Base-by-base conservation (phyloP, 2,113 vertebrate genomes). In the Gallinago media region DNA sequence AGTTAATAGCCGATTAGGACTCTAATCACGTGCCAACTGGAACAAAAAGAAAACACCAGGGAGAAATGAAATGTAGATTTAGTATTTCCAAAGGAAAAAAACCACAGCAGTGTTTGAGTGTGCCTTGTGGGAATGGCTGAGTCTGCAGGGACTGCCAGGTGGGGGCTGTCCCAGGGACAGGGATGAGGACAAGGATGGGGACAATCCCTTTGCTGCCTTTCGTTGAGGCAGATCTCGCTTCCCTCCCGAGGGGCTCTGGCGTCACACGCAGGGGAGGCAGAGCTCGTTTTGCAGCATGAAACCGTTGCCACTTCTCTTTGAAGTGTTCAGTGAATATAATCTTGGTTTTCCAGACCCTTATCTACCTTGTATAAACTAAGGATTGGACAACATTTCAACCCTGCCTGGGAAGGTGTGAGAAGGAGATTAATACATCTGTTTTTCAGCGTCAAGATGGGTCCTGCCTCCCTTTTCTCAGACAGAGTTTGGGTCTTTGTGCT, bases 271-370 rank as follows among this genome's bases (percentile, higher is more conserved):
- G 20, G 25, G 25, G 67, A 72, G 38, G 76, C 40, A 94, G 74
- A 42, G 72, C 22, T 44, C 58, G 9, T 22, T 79, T 80, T 85
- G 44, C 61, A 75, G 58, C 42, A 11, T 16, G 32, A 40, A 95
- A 27, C 32, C 52, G 7, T 49, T 78, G 36, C 58, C 15, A 14
- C 47, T 71, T 32, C 52, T n/a, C 74, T 95, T 89, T 89, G 74
- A 91, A 93, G 80, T 58, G 22, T 71, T 89, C 55, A 38, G 61
- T 49, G 66, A 93, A 88, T 31, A 59, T 68, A 92, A 96, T 92
- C 94, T 91, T 78, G 84, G 81, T 96, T 94, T 88, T 73, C 71
- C 96, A 96, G 92, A 27, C 80, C 68, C 77, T 89, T 78, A 83
- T 74, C 80, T 92, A 49, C 85, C 40, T 85, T 6, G 1, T n/a